phyloP scores from a whole-genome alignment of 2,113 vertebrate genomes.

The Pampusana beccarii region DNA sequence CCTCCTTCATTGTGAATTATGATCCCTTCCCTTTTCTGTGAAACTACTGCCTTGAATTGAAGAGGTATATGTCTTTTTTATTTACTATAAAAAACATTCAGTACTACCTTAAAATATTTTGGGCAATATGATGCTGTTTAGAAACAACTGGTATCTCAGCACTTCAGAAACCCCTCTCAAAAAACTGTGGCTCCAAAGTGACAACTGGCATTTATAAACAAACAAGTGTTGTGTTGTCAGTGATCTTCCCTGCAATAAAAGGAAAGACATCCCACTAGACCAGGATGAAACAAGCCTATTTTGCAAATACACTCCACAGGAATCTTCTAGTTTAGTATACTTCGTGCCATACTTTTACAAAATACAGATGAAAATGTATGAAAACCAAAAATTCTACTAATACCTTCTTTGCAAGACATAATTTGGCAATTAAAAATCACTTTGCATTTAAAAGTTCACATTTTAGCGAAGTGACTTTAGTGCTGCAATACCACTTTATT shows the following conservation, averaged over 20 bases:
- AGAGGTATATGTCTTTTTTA: background rate
- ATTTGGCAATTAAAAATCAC: background rate
- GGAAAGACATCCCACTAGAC: background rate
- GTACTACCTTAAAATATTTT: background rate
- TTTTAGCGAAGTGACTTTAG: background rate
- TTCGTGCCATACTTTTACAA: background rate
- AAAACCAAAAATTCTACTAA: background rate
- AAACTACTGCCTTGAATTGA: background rate
- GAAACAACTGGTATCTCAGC: background rate
- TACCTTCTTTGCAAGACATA: background rate
- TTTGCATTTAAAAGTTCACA: background rate
- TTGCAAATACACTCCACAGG: background rate
- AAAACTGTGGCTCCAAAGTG: background rate
- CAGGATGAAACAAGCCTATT: background rate
- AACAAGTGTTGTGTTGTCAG: background rate
- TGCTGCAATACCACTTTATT: background rate
- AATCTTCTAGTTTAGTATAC: background rate
- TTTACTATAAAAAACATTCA: background rate
- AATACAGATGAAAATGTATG: background rate
- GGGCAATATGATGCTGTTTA: background rate
- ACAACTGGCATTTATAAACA: background rate
- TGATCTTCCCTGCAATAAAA: background rate
- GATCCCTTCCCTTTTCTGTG: background rate
- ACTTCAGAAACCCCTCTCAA: background rate
- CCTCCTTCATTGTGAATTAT: background rate